Percentiles rank a stretch among this genome's conserved stretches.
These are phyloP conservation scores for Nephotettix cincticeps DNA, from an alignment of 1,140 invertebrate species.

Conservation along the genomic window DNA sequence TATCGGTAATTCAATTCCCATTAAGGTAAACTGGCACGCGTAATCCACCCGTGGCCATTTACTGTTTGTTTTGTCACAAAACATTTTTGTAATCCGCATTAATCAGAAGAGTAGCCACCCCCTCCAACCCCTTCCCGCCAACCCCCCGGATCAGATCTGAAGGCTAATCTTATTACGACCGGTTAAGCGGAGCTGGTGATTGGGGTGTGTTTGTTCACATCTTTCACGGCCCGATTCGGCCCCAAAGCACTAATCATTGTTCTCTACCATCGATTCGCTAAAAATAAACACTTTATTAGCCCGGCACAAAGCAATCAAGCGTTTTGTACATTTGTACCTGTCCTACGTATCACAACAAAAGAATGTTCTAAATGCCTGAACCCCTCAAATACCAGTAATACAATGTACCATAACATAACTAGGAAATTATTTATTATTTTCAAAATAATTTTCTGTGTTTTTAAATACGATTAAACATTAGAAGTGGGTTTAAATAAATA, in stretches of 20 bases:
- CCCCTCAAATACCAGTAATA: too few relatives aligned
- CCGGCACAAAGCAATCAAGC: conserved; percentile 6
- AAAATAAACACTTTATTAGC: conserved; percentile 19
- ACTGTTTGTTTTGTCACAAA: conserved; percentile 19
- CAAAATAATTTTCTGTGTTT: too few relatives aligned
- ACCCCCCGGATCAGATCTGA: conserved; percentile 3
- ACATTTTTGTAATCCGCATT: conserved; percentile 22
- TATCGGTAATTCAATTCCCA: conserved; percentile 6
- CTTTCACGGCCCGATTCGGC: not conserved
- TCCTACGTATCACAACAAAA: too few relatives aligned
- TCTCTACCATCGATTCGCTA: conserved; percentile 6
- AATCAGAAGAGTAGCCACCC: not conserved
- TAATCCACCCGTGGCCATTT: conserved; percentile 17
- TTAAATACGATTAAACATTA: too few relatives aligned
- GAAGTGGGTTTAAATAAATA: too few relatives aligned
- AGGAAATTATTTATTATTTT: too few relatives aligned
- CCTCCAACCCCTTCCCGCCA: not conserved
- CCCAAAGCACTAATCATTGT: conserved; percentile 11
- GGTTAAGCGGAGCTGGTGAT: conserved; percentile 11
- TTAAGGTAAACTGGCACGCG: conserved; percentile 4
- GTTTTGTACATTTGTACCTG: too few relatives aligned
- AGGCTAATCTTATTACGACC: conserved; percentile 6
- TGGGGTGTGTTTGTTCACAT: conserved; percentile 11
- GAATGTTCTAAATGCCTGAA: too few relatives aligned
- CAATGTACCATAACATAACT: too few relatives aligned